phyloP scores from a whole-genome alignment of 2,888 invertebrate species.

The Perithous albicinctus region DNA sequence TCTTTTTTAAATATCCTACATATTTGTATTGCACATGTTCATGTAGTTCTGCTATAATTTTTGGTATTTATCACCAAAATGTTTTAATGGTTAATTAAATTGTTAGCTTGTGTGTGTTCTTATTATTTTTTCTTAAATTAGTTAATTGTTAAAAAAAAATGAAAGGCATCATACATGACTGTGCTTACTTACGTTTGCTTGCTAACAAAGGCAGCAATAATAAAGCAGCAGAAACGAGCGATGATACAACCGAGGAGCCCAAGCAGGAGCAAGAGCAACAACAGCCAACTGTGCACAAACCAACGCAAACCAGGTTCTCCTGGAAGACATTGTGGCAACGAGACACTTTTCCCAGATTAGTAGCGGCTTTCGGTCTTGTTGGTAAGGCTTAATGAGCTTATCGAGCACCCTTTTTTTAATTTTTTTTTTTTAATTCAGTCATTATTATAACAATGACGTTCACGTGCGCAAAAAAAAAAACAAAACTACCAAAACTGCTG shows the following conservation, averaged over 20 bases:
- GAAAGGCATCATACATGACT: constrained; percentile 52
- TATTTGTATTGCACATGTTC: constrained; percentile 11
- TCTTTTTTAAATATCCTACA: too few species aligned
- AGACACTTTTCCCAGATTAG: constrained; percentile 79
- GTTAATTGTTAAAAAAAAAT: constrained; percentile 28
- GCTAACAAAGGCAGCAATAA: constrained; percentile 79
- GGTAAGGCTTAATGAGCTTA: constrained; percentile 77
- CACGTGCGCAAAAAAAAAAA: constrained; percentile 20
- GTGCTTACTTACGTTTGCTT: constrained; percentile 76
- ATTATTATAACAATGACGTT: constrained; percentile 9
- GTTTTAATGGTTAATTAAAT: background rate
- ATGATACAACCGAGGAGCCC: constrained; percentile 69
- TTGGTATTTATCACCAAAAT: background rate
- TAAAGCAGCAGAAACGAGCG: constrained; percentile 71
- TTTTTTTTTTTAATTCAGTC: constrained; percentile 30
- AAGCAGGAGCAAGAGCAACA: constrained; percentile 72
- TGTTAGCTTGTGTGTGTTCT: background rate
- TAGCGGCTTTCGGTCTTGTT: constrained; percentile 81
- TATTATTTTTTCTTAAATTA: background rate
- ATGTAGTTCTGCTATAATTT: constrained; percentile 25
- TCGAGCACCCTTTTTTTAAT: constrained; percentile 36
- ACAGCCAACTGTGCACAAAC: constrained; percentile 74
- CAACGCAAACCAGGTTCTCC: constrained; percentile 79
- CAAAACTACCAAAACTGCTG: constrained; percentile 29
- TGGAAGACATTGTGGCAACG: constrained; percentile 80